Conservation (phyloP, 2,797 vertebrate species). For the Ctenosaura bakeri region DNA sequence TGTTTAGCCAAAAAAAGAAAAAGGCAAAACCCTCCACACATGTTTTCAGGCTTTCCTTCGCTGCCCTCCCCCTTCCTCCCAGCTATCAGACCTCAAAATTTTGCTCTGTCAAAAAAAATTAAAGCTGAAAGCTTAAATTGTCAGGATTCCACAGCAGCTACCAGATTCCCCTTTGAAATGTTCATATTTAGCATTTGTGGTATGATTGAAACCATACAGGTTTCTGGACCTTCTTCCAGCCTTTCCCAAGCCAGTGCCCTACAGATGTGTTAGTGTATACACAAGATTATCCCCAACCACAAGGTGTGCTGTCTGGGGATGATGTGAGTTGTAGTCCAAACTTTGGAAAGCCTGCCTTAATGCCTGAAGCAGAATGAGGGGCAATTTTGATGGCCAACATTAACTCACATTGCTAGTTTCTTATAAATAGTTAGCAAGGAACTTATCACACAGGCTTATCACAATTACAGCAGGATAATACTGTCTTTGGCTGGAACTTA, state of each 20-base stretch:
- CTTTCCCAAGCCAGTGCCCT: background rate
- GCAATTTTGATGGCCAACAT: background rate
- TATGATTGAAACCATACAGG: constrained; percentile 32
- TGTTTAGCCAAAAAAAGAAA: constrained; percentile 8
- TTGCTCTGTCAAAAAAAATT: constrained; percentile 34
- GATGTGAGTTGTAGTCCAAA: no score
- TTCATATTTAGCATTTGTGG: background rate
- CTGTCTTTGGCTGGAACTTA: no score
- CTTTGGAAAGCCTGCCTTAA: no score
- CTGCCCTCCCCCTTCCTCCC: background rate
- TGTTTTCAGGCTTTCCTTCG: constrained; percentile 11
- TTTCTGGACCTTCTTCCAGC: constrained; percentile 8
- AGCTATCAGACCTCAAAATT: constrained; percentile 22
- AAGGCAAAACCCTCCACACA: background rate
- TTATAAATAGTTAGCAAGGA: no score
- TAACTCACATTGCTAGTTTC: background rate
- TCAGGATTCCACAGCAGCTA: constrained; percentile 25
- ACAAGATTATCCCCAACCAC: background rate
- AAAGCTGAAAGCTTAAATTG: constrained; percentile 20
- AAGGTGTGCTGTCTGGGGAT: background rate
- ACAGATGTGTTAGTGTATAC: background rate
- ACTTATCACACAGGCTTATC: no score
- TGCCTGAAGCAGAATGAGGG: background rate
- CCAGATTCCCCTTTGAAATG: constrained; percentile 9
- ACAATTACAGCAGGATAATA: no score